Percentiles rank a stretch among this genome's conserved stretches.
Conservation (phyloP, 1,140 invertebrate species). For the Nomia melanderi region DNA sequence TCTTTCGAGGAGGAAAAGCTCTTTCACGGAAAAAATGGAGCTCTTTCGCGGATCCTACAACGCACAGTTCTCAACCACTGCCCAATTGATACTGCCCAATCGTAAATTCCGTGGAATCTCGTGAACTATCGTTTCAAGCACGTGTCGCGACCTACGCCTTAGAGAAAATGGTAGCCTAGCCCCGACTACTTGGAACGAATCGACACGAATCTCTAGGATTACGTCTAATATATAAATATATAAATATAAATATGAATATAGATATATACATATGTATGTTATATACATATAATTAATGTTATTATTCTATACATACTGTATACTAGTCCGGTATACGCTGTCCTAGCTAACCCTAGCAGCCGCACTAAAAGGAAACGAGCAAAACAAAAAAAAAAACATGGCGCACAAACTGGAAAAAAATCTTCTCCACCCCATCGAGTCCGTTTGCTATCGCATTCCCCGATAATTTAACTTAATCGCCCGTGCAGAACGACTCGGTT, state of each 20-base stretch:
- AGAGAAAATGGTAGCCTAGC: constrained; percentile 41
- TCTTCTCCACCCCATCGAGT: background rate
- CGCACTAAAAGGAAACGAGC: constrained; percentile 47
- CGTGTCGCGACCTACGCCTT: constrained; percentile 26
- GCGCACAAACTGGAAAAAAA: background rate
- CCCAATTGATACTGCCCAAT: background rate
- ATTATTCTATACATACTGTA: constrained; percentile 61
- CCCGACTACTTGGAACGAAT: constrained; percentile 33
- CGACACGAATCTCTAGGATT: constrained; percentile 47
- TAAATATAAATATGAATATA: constrained; percentile 14
- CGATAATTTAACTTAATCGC: constrained; percentile 45
- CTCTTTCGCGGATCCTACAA: too few species aligned
- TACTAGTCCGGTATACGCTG: constrained; percentile 74
- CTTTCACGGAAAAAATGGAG: too few species aligned
- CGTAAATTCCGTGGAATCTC: too few species aligned
- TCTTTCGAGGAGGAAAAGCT: too few species aligned
- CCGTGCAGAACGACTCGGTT: constrained; percentile 47
- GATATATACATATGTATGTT: constrained; percentile 33
- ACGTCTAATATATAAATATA: constrained; percentile 39
- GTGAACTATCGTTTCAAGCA: constrained; percentile 62
- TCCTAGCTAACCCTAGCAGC: constrained; percentile 66
- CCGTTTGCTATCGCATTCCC: background rate
- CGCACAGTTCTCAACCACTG: background rate
- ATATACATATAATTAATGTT: constrained; percentile 30
- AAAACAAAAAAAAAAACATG: too few species aligned